Evolutionary conservation across 2,888 invertebrate genomes (phyloP), one percentile per base, ranked within the genome.

Genomic region (Cerceris ruficornis): DNA sequence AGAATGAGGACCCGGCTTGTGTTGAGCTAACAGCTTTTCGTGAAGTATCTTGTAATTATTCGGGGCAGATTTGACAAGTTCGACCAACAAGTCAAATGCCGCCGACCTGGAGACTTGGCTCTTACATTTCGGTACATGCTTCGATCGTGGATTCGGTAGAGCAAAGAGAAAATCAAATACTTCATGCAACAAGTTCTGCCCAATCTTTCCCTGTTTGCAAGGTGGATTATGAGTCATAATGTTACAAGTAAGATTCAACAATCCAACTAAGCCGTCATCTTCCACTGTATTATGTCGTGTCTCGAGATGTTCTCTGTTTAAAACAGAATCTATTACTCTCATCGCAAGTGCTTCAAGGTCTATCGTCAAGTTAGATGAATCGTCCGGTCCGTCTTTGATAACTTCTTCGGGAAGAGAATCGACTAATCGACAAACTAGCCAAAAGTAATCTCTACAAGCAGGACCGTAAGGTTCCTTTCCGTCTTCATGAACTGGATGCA

Each of bases 401-500:
- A 96, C 94, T 77, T 97, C 97, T 72, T 96, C 96, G 0, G 97
- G 96, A 42, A 98, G 91, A 1, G 97, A 97, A 88, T 98, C 98
- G 0, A 98, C 96, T 15, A 98, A 94, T 46, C 98, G 94, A 82
- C 98, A 97, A 13, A 98, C 94, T 5, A 98, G 93, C 98, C 98
- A 98, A 92, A 98, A 98, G 92, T 98, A 98, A 91, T 98, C 98
- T 7, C 98, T 94, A 90, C 98, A 98, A 0, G 98, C 98, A 0
- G 98, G 98, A 0, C 98, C 98, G 90, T 98, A 98, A 0, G 98
- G 97, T 90, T 98, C 98, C 90, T 98, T 98, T n/a, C 97, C 97
- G 90, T 96, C 96, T 87, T 96, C 96, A 0, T 94, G 90, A 43
- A 94, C 94, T 59, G 95, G 94, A 70, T 95, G 95, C 9, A 94